These are phyloP conservation scores for Tyria jacobaeae DNA, from an alignment of 2,888 invertebrate species.

Conservation along the genomic window DNA sequence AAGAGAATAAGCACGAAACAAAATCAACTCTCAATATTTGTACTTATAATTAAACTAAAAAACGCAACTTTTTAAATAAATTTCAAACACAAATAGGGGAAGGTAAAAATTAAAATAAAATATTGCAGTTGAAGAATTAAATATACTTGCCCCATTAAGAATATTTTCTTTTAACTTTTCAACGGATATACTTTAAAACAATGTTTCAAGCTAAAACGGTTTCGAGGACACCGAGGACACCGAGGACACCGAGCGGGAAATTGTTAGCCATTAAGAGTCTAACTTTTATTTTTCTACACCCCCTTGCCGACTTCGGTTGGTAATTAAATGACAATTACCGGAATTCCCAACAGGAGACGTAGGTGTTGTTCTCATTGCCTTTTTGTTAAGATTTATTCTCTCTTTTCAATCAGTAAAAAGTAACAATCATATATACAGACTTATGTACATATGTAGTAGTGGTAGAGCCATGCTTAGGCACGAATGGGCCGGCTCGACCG, in stretches of 20 bases:
- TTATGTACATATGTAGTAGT: too few relatives aligned
- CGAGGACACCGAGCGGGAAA: conserved; percentile 67
- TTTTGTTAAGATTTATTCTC: conserved; percentile 45
- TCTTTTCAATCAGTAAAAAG: not conserved
- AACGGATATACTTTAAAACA: conserved; percentile 60
- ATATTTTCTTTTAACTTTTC: conserved; percentile 45
- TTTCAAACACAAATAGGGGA: not conserved
- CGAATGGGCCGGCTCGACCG: too few relatives aligned
- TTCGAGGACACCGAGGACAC: conserved; percentile 60
- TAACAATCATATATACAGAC: too few relatives aligned
- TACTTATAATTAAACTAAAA: not conserved
- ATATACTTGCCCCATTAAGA: not conserved
- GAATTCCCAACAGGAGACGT: conserved; percentile 61
- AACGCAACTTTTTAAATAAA: not conserved
- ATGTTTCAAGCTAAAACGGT: conserved; percentile 61
- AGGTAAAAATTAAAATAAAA: not conserved
- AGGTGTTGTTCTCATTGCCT: conserved; percentile 50
- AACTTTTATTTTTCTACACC: conserved; percentile 67
- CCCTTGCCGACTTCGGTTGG: conserved; percentile 58
- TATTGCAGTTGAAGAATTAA: not conserved
- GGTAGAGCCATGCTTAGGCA: too few relatives aligned
- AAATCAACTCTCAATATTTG: not conserved
- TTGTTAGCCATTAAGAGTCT: conserved; percentile 70
- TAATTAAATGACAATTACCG: conserved; percentile 83
- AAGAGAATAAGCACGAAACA: too few relatives aligned